These are phyloP conservation scores for Vireo altiloquus DNA, from an alignment of 2,113 vertebrate genomes.

Conservation along the genomic window DNA sequence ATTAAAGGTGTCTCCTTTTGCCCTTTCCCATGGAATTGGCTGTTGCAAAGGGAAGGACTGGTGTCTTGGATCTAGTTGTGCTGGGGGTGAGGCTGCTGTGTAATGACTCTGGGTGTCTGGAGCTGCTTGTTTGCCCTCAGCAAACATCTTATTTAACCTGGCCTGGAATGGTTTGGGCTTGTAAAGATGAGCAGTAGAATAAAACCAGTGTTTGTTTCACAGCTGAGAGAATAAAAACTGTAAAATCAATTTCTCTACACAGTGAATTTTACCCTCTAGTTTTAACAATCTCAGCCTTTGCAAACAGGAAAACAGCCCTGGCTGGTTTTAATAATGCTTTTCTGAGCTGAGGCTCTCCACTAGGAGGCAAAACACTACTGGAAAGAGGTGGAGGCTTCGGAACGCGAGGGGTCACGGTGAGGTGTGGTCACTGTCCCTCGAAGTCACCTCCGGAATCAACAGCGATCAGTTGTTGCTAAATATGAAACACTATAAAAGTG, in stretches of 20 bases:
- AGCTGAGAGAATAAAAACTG: neutral
- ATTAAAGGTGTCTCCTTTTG: neutral
- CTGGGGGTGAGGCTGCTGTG: neutral
- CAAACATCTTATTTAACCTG: neutral
- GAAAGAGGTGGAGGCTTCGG: fast-evolving
- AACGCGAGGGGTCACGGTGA: neutral
- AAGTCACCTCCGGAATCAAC: neutral
- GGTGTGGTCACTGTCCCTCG: neutral
- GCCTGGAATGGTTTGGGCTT: neutral
- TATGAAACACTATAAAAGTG: fast-evolving
- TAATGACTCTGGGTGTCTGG: fast-evolving
- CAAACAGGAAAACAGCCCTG: neutral
- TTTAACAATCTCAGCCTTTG: neutral
- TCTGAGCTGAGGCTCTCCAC: neutral
- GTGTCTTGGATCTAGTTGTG: fast-evolving
- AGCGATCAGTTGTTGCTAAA: neutral
- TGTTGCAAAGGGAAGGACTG: neutral
- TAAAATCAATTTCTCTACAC: neutral
- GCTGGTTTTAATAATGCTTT: neutral
- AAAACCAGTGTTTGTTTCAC: neutral
- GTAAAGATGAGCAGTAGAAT: neutral
- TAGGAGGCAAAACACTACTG: neutral
- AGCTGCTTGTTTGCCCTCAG: neutral
- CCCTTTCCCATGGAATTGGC: neutral
- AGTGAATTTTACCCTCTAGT: neutral